Percentiles rank a stretch among this genome's conserved stretches.
Evolutionary conservation across 2,113 vertebrate genomes (phyloP).

Genomic region (Hydropotes inermis): DNA sequence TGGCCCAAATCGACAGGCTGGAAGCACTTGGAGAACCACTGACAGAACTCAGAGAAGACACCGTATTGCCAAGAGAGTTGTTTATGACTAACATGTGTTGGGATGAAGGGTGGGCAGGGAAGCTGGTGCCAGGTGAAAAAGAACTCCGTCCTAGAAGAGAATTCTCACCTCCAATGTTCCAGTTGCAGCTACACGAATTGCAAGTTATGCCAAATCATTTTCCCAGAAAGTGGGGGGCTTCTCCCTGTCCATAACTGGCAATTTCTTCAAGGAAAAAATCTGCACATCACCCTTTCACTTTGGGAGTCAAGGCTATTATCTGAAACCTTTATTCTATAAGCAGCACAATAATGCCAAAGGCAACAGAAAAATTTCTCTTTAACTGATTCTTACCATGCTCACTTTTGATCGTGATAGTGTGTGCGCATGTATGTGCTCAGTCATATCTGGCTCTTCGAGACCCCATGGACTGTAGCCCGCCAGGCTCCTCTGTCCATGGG

Average conservation of each 20-base stretch:
- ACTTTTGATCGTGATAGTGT: not conserved
- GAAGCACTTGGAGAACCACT: not conserved
- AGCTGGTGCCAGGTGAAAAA: not conserved
- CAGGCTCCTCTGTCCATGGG: not conserved
- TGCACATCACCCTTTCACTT: not conserved
- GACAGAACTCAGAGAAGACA: not conserved
- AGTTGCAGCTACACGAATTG: not conserved
- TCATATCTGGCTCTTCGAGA: not conserved
- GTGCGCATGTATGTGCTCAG: not conserved
- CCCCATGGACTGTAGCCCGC: not conserved
- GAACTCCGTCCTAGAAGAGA: not conserved
- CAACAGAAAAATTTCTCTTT: not conserved
- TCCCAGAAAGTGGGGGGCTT: not conserved
- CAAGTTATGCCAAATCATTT: not conserved
- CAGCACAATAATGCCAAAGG: not conserved
- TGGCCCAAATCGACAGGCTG: not conserved
- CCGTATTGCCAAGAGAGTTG: not conserved
- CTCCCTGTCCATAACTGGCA: not conserved
- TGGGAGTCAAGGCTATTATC: not conserved
- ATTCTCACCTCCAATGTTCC: not conserved
- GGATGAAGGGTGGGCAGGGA: not conserved
- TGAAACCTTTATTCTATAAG: not conserved
- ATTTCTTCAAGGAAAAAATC: not conserved
- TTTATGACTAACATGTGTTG: not conserved
- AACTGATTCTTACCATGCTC: not conserved